Conservation (phyloP, 2,888 invertebrate genomes). For the Nebria brevicollis region DNA sequence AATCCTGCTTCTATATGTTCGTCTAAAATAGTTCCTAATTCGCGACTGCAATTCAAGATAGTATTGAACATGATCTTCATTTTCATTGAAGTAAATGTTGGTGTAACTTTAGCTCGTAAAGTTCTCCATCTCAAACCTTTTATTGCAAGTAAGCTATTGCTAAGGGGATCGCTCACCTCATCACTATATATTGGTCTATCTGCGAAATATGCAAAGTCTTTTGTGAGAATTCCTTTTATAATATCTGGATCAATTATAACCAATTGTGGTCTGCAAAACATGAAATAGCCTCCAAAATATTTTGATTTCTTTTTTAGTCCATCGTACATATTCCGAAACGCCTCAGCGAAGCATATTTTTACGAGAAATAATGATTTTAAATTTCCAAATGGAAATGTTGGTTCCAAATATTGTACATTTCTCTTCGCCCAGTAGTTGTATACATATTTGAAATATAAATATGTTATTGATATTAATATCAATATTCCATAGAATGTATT, state of each 20-base stretch:
- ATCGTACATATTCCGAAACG: neutral
- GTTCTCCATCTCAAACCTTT: conserved; percentile 69
- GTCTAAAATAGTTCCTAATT: conserved; percentile 63
- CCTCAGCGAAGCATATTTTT: conserved; percentile 4
- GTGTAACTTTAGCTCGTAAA: conserved; percentile 70
- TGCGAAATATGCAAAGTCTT: conserved; percentile 33
- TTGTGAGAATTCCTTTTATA: conserved; percentile 17
- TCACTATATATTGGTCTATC: conserved; percentile 31
- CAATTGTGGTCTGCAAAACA: conserved; percentile 20
- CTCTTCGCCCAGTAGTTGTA: too few relatives aligned
- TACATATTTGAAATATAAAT: too few relatives aligned
- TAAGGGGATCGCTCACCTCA: conserved; percentile 61
- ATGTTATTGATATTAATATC: too few relatives aligned
- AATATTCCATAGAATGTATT: too few relatives aligned
- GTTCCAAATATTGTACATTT: neutral
- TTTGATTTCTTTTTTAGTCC: conserved; percentile 2
- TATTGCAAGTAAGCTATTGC: conserved; percentile 67
- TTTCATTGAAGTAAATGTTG: conserved; percentile 74
- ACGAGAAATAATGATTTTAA: conserved; percentile 6
- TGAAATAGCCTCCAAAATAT: conserved; percentile 27
- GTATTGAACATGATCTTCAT: conserved; percentile 73
- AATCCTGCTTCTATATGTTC: conserved; percentile 54
- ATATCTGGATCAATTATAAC: conserved; percentile 29
- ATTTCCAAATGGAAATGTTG: conserved; percentile 35
- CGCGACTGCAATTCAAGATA: conserved; percentile 66